Base-by-base conservation (phyloP, 2,113 vertebrate species). In the Spizaetus ornatus region DNA sequence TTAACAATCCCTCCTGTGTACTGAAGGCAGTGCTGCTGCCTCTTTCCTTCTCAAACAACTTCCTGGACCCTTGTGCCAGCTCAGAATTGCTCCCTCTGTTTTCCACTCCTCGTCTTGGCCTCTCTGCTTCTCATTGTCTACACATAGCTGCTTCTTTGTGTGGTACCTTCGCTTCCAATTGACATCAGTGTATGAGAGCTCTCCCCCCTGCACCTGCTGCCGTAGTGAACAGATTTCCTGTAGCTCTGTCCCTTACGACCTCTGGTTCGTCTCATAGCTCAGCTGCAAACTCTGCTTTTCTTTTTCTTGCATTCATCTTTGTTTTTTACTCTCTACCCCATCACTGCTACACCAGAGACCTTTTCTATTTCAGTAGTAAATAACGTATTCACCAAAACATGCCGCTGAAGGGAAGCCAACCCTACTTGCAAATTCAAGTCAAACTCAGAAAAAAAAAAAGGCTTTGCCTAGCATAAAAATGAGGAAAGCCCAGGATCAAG, bases 211-310 rank as follows among this genome's bases (percentile, higher is more conserved):
- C 96, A 96, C 89, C 93, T 96, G 96, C 95, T 90, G 89, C 91
- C 53, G 32, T 15, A 73, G 48, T 62, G 91, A 96, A 83, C 71
- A 90, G 94, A 96, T 91, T 97, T 96, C 74, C 93, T 96, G 94
- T 90, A 77, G 48, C 73, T 91, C 83, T 95, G 86, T 80, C 84
- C 50, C 67, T 80, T 76, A 52, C 0, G 7, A 86, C 82, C 82
- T 74, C 91, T 88, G 42, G 52, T 87, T 91, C 7, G 0, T 73
- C 91, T 91, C 81, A 59, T 22, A 88, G 91, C 92, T 95, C 94
- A 97, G 88, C 93, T 93, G 84, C 89, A 90, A 90, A n/a, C 29
- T 52, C 93, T 62, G 70, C 53, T 92, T 95, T 90, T 93, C 72
- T 47, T 86, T 85, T 69, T 65, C 70, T 83, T 91, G 45, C 42